A percentile compares a stretch with the other conserved stretches of the same genome.
Conservation (phyloP, 1,140 invertebrate species). For the Macrocentrus cingulum region DNA sequence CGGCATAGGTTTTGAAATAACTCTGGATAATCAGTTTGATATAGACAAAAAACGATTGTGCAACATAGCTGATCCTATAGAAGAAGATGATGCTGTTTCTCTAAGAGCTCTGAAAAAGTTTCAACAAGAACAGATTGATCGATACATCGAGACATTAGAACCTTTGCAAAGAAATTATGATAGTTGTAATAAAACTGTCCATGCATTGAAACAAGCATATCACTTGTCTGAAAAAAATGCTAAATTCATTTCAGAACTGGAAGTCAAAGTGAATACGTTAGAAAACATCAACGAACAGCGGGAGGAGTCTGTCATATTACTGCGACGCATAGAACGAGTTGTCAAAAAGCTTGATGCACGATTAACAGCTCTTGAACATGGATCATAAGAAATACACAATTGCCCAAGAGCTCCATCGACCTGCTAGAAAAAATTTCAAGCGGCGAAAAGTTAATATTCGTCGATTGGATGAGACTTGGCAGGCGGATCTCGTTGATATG, state of each 20-base stretch:
- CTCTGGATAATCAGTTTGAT: neutral
- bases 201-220: neutral
- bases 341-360: too few species aligned
- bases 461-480: constrained; percentile 18
- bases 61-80: neutral
- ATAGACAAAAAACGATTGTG: neutral
- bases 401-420: constrained; percentile 6
- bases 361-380: neutral
- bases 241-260: neutral
- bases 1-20: constrained; percentile 2
- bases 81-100: neutral
- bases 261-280: neutral
- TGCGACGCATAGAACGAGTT: neutral
- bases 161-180: too few species aligned
- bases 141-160: too few species aligned
- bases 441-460: constrained; percentile 13
- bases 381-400: neutral
- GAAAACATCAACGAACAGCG: too few species aligned
- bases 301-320: too few species aligned
- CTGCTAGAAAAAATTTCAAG: constrained; percentile 13
- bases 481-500: constrained; percentile 22
- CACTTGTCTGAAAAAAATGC: too few species aligned
- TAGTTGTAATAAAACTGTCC: neutral
- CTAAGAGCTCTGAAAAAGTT: too few species aligned
- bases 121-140: neutral